These are phyloP conservation scores for Benitochromis conjunctus DNA, from an alignment of 2,113 vertebrate species.

Conservation along the genomic window DNA sequence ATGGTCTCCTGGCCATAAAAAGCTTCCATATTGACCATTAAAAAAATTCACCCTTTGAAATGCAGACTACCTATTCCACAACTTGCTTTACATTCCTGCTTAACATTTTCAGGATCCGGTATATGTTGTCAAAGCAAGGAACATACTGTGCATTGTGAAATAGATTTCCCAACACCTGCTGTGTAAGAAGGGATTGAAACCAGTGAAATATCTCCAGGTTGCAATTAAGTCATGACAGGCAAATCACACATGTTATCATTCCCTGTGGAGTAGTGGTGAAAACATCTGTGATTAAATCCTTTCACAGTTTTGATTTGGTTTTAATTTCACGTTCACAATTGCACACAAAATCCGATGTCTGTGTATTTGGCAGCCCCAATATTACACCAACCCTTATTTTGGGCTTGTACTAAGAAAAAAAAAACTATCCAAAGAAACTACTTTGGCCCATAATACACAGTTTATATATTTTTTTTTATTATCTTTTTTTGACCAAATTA, in stretches of 20 bases:
- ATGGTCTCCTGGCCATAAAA: constrained; percentile 28
- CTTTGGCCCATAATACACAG: not conserved
- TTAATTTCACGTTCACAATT: not conserved
- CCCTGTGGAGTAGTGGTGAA: not conserved
- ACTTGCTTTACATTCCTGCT: not conserved
- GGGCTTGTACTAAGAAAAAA: not conserved
- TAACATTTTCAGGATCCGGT: not conserved
- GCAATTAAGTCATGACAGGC: constrained; percentile 11
- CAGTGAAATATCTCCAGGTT: constrained; percentile 3
- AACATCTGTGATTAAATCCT: constrained; percentile 3
- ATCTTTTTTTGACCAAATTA: constrained; percentile 41
- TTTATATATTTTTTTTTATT: constrained; percentile 2
- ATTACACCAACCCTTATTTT: not conserved
- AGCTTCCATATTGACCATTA: constrained; percentile 50
- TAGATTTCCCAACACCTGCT: not conserved
- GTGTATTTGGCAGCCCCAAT: not conserved
- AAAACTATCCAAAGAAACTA: not conserved
- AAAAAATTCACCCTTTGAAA: constrained; percentile 19
- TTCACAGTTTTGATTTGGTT: not conserved
- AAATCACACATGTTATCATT: not conserved
- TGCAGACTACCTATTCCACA: not conserved
- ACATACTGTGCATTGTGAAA: not conserved
- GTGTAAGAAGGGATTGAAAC: constrained; percentile 3
- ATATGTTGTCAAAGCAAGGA: constrained; percentile 1
- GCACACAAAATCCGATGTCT: not conserved